phyloP scores from a whole-genome alignment of 37 sponge, comb jelly and placozoan genomes.

The Cladorhizidae sp. region DNA sequence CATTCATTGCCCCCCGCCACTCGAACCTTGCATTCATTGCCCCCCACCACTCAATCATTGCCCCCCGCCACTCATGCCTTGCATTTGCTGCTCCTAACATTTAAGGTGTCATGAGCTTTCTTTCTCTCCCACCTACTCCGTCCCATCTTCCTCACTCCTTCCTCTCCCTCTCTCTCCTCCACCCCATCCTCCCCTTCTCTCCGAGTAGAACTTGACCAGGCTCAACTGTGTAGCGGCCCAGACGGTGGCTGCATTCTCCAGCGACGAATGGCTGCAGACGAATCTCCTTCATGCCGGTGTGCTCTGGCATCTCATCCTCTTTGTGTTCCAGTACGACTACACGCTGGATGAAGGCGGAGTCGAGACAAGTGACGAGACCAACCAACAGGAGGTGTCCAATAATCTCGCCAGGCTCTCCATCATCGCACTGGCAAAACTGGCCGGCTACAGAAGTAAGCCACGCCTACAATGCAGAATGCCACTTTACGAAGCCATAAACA shows the following conservation, averaged over 20 bases:
- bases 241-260: constrained; percentile 77
- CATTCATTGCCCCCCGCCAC: too few relatives aligned
- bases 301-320: constrained; percentile 84
- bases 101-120: background rate
- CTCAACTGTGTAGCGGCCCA: constrained; percentile 78
- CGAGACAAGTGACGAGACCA: constrained; percentile 84
- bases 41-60: too few relatives aligned
- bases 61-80: too few relatives aligned
- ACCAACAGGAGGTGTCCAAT: constrained; percentile 94
- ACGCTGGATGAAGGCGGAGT: constrained; percentile 98
- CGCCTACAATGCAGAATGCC: background rate
- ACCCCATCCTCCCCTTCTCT: background rate
- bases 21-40: too few relatives aligned
- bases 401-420: constrained; percentile 87
- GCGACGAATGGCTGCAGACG: constrained; percentile 91
- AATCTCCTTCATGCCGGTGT: constrained; percentile 83
- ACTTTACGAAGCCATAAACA: background rate
- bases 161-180: background rate
- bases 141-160: background rate
- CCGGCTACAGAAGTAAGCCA: constrained; percentile 71
- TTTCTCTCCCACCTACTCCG: background rate
- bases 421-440: constrained; percentile 73
- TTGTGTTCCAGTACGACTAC: constrained; percentile 98
- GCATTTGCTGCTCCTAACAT: background rate
- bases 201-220: constrained; percentile 70